phyloP scores from a whole-genome alignment of 2,797 vertebrate species.

The Typhlichthys subterraneus region DNA sequence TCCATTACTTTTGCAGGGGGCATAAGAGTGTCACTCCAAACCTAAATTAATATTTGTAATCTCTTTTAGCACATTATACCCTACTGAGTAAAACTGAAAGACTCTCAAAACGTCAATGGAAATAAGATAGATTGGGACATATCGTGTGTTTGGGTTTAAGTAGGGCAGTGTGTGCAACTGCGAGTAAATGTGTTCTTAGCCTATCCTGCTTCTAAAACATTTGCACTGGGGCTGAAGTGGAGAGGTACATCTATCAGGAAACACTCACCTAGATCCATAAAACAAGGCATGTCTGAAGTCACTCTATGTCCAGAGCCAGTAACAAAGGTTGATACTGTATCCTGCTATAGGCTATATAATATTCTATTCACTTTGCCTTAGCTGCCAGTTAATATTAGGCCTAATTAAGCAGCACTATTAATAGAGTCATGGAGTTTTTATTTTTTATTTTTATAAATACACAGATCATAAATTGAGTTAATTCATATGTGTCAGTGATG shows the following conservation, averaged over 20 bases:
- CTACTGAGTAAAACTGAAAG: slow-evolving; percentile 18
- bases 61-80: slow-evolving; percentile 31
- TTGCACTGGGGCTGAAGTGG: slow-evolving; percentile 47
- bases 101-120: slow-evolving; percentile 34
- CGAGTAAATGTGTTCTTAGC: slow-evolving; percentile 66
- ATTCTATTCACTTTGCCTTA: too few species aligned
- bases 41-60: slow-evolving; percentile 28
- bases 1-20: slow-evolving; percentile 32
- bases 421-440: too few species aligned
- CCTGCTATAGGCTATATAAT: too few species aligned
- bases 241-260: slow-evolving; percentile 67
- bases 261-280: slow-evolving; percentile 57
- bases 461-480: too few species aligned
- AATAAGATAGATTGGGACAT: slow-evolving; percentile 37
- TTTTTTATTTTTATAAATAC: too few species aligned
- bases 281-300: slow-evolving; percentile 53
- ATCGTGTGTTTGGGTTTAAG: slow-evolving; percentile 50
- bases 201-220: slow-evolving; percentile 54
- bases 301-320: too few species aligned
- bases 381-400: too few species aligned
- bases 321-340: too few species aligned
- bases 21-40: slow-evolving; percentile 24
- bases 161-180: slow-evolving; percentile 63
- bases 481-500: too few species aligned
- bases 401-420: too few species aligned